Percentiles rank a stretch among this genome's conserved stretches.
Conservation (phyloP, 2,113 vertebrate genomes). For the Corythaixoides concolor region DNA sequence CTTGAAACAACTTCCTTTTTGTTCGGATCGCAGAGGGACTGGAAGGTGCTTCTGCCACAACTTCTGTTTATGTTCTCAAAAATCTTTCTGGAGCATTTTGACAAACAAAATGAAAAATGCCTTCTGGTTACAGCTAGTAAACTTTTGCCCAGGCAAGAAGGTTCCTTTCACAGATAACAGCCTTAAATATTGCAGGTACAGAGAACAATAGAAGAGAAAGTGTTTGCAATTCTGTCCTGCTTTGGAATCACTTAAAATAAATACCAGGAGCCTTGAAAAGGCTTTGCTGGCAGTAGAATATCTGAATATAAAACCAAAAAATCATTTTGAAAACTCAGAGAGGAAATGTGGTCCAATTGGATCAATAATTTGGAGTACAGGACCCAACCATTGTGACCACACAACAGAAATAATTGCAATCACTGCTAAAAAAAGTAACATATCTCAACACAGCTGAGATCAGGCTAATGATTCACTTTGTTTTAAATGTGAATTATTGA, state of each 20-base stretch:
- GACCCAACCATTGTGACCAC: slow-evolving; percentile 45
- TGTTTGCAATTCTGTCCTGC: not conserved
- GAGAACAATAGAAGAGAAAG: not conserved
- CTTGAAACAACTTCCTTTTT: not conserved
- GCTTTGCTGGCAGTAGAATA: slow-evolving; percentile 11
- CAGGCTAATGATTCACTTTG: slow-evolving; percentile 48
- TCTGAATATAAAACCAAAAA: slow-evolving; percentile 29
- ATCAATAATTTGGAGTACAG: slow-evolving; percentile 62
- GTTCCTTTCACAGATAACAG: not conserved
- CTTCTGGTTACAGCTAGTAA: not conserved
- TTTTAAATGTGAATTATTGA: slow-evolving; percentile 53
- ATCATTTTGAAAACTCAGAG: slow-evolving; percentile 32
- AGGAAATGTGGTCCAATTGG: slow-evolving; percentile 48
- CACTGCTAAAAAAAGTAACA: slow-evolving; percentile 51
- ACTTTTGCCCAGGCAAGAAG: not conserved
- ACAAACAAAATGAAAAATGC: not conserved
- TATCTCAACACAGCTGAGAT: slow-evolving; percentile 56
- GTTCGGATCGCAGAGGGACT: not conserved
- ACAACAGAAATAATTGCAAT: slow-evolving; percentile 64
- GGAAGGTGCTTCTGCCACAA: not conserved
- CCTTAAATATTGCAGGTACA: not conserved
- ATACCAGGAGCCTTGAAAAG: slow-evolving; percentile 23
- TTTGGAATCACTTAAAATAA: slow-evolving; percentile 42
- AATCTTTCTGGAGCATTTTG: not conserved
- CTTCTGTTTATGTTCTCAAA: not conserved